Conservation (phyloP, 2,113 vertebrate genomes). For the Eclectus roratus region DNA sequence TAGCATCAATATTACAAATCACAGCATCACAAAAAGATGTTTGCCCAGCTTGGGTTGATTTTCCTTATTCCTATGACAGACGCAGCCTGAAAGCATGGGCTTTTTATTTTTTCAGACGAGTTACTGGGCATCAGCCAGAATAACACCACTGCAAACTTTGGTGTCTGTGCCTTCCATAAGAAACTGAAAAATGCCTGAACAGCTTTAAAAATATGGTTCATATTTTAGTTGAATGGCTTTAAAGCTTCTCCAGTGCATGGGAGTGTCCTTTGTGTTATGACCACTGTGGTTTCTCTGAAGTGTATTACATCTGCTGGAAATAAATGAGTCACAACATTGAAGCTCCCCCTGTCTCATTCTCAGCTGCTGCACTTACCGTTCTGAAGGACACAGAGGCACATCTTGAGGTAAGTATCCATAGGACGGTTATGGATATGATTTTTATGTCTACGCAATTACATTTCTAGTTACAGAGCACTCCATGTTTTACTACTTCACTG, state of each 20-base stretch:
- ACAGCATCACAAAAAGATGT: conserved; percentile 1
- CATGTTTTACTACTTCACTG: conserved; percentile 56
- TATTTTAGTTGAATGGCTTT: conserved; percentile 71
- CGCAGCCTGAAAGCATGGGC: background rate
- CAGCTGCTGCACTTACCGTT: conserved; percentile 61
- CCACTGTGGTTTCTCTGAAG: conserved; percentile 50
- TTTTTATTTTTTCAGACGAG: conserved; percentile 38
- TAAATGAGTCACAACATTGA: conserved; percentile 68
- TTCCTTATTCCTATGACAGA: background rate
- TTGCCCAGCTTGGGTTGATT: conserved; percentile 37
- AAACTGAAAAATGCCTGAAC: conserved; percentile 63
- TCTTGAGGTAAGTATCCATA: conserved; percentile 60
- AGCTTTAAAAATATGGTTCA: conserved; percentile 35
- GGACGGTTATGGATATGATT: conserved; percentile 61
- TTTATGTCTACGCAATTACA: conserved; percentile 69
- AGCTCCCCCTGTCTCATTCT: conserved; percentile 57
- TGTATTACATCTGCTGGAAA: conserved; percentile 57
- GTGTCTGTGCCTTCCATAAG: conserved; percentile 53
- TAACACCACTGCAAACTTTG: conserved; percentile 53
- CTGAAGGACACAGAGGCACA: conserved; percentile 65
- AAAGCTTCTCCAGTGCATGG: conserved; percentile 51
- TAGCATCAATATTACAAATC: background rate
- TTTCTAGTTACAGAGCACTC: conserved; percentile 66
- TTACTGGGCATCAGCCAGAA: conserved; percentile 56
- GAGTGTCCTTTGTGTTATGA: conserved; percentile 51